phyloP scores from a whole-genome alignment of 2,797 vertebrate species.

The Craterocephalus amniculus region DNA sequence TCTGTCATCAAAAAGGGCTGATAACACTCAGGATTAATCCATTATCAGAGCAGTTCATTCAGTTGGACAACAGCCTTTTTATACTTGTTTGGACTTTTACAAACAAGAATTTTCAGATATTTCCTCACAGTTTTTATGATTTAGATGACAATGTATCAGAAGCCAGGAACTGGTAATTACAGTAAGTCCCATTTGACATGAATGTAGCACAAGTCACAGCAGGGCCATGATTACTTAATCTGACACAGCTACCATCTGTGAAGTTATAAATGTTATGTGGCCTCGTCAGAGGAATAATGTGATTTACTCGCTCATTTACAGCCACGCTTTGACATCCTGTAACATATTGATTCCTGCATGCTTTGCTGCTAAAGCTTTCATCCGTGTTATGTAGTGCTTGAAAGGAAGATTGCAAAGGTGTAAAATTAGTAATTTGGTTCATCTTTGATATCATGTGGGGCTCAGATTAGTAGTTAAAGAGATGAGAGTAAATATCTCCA shows the following conservation, averaged over 20 bases:
- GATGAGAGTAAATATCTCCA: too few relatives aligned
- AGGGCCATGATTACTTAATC: not conserved
- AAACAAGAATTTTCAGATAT: not conserved
- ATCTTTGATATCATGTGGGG: not conserved
- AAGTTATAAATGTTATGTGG: not conserved
- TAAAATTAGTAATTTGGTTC: not conserved
- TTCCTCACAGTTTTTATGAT: not conserved
- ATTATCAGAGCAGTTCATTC: not conserved
- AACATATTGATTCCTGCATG: not conserved
- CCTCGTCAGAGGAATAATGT: not conserved
- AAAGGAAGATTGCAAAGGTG: not conserved
- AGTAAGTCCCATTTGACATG: constrained; percentile 5
- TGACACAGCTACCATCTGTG: not conserved
- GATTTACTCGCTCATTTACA: not conserved
- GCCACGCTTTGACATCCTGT: not conserved
- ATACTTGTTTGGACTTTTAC: not conserved
- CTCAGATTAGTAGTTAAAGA: not conserved
- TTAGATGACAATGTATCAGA: not conserved
- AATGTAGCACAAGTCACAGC: not conserved
- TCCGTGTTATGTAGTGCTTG: not conserved
- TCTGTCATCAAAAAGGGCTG: not conserved
- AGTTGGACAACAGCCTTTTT: not conserved
- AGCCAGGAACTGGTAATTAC: constrained; percentile 5
- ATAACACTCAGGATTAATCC: not conserved
- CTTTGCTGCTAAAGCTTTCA: not conserved